phyloP scores from a whole-genome alignment of 1,140 invertebrate genomes.

The Listronotus bonariensis region DNA sequence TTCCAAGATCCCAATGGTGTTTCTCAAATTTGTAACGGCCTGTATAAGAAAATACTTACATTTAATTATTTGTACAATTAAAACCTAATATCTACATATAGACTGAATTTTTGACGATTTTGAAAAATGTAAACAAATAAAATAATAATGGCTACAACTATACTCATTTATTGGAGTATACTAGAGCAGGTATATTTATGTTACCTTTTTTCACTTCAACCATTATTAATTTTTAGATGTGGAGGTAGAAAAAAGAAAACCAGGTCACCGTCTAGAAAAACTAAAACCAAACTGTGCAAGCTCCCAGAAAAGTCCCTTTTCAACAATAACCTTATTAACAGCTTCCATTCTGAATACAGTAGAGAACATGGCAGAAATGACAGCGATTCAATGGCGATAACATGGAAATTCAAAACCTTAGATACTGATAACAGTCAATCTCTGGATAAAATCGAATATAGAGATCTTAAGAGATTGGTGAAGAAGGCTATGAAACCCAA shows the following conservation, averaged over 20 bases:
- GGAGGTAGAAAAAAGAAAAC: conserved; percentile 38
- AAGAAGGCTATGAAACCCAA: conserved; percentile 86
- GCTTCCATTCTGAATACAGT: conserved; percentile 78
- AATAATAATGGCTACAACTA: too few species aligned
- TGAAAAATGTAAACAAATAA: too few species aligned
- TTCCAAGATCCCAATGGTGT: too few species aligned
- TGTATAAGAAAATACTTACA: too few species aligned
- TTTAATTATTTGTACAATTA: too few species aligned
- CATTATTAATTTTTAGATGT: conserved; percentile 58
- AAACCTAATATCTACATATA: too few species aligned
- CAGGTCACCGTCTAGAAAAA: conserved; percentile 34
- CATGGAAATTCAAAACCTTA: conserved; percentile 87
- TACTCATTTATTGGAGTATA: too few species aligned
- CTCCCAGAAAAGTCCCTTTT: conserved; percentile 74
- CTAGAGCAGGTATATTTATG: too few species aligned
- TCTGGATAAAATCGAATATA: conserved; percentile 79
- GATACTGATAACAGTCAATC: conserved; percentile 75
- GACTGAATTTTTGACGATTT: too few species aligned
- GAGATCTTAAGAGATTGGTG: conserved; percentile 76
- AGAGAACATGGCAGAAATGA: conserved; percentile 44
- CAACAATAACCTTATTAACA: conserved; percentile 79
- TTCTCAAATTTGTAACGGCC: too few species aligned
- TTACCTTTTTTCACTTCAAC: too few species aligned
- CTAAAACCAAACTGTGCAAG: conserved; percentile 63
- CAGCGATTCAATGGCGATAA: conserved; percentile 61